Evolutionary conservation across 2,797 vertebrate species (phyloP).

Genomic region (Arnoldichthys spilopterus): DNA sequence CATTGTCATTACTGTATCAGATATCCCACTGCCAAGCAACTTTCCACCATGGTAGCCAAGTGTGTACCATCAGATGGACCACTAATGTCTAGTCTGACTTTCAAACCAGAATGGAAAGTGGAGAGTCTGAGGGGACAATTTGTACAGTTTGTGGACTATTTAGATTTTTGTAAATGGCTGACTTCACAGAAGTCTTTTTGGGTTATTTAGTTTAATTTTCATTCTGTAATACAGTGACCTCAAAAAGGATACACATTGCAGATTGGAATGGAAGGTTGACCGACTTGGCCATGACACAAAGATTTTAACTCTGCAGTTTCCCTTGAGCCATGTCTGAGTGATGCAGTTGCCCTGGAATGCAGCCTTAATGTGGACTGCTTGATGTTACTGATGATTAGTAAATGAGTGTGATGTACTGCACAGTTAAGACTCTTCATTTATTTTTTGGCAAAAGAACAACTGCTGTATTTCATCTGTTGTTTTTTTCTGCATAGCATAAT

Average conservation of each 20-base stretch:
- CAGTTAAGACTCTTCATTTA: constrained; percentile 1
- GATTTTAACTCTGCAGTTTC: constrained; percentile 29
- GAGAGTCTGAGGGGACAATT: constrained; percentile 40
- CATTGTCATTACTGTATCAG: constrained; percentile 30
- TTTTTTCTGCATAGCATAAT: neutral
- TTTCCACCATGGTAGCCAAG: constrained; percentile 51
- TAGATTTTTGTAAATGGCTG: constrained; percentile 34
- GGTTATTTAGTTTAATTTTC: neutral
- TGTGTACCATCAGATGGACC: constrained; percentile 55
- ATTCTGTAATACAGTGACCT: constrained; percentile 38
- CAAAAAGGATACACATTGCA: constrained; percentile 32
- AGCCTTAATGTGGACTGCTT: constrained; percentile 26
- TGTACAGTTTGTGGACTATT: constrained; percentile 35
- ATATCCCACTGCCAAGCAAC: constrained; percentile 9
- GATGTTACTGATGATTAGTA: constrained; percentile 43
- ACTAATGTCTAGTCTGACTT: constrained; percentile 41
- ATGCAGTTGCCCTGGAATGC: constrained; percentile 46
- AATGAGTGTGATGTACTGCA: constrained; percentile 30
- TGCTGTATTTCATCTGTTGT: constrained; percentile 6
- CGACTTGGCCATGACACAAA: constrained; percentile 35
- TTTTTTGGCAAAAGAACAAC: neutral
- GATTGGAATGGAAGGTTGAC: constrained; percentile 17
- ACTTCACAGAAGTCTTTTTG: constrained; percentile 12
- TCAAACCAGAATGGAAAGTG: constrained; percentile 46
- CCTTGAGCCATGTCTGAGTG: constrained; percentile 36